These are phyloP conservation scores for Erpobdella octoculata DNA, from an alignment of 2,888 invertebrate species.

Conservation along the genomic window DNA sequence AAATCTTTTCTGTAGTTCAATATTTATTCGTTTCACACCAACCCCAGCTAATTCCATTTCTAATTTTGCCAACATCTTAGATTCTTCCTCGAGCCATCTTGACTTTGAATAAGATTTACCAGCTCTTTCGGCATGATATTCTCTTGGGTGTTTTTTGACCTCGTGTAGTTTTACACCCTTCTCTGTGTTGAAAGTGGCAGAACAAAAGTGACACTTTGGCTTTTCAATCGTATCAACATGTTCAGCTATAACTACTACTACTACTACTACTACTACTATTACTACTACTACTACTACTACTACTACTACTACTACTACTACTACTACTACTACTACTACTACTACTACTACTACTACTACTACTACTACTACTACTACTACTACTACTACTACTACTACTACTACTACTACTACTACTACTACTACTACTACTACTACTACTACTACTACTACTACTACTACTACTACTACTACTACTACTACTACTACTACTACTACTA, in stretches of 20 bases:
- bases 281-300: slow-evolving; percentile 36
- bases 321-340: slow-evolving; percentile 36
- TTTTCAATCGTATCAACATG: too few relatives aligned
- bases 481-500: slow-evolving; percentile 9
- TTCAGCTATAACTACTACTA: slow-evolving; percentile 32
- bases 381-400: slow-evolving; percentile 28
- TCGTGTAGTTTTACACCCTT: too few relatives aligned
- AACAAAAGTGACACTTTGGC: too few relatives aligned
- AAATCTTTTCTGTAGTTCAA: too few relatives aligned
- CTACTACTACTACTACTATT: slow-evolving; percentile 33
- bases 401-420: slow-evolving; percentile 18
- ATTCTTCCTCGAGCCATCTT: too few relatives aligned
- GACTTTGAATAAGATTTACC: too few relatives aligned
- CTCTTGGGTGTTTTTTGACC: too few relatives aligned
- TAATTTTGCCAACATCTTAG: too few relatives aligned
- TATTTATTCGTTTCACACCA: too few relatives aligned
- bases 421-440: slow-evolving; percentile 23
- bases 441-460: slow-evolving; percentile 11
- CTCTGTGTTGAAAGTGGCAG: too few relatives aligned
- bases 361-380: slow-evolving; percentile 30
- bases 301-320: slow-evolving; percentile 36
- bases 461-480: slow-evolving; percentile 19
- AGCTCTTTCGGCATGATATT: too few relatives aligned
- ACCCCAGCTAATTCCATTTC: too few relatives aligned
- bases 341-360: slow-evolving; percentile 34